These are phyloP conservation scores for Idaea straminata DNA, from an alignment of 2,888 invertebrate genomes.

Conservation along the genomic window DNA sequence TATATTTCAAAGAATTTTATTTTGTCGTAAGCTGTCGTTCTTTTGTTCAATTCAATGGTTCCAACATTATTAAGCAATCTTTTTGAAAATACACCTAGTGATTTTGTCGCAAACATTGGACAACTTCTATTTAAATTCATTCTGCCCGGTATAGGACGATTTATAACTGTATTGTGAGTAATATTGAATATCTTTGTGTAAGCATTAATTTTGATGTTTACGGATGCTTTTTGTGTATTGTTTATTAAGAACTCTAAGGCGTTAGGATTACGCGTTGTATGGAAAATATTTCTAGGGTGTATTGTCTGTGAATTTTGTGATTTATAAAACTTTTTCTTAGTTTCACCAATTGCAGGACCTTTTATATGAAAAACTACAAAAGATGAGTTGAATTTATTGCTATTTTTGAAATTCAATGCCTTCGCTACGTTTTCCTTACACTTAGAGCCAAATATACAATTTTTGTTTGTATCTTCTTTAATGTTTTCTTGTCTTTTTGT, in stretches of 20 bases:
- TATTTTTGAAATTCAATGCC: constrained; percentile 13
- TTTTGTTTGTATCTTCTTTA: constrained; percentile 32
- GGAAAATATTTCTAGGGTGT: not conserved
- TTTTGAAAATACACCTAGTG: not conserved
- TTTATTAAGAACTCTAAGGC: not conserved
- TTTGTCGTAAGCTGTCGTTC: constrained; percentile 48
- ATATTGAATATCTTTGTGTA: not conserved
- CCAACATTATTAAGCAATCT: not conserved
- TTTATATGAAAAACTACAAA: constrained; percentile 24
- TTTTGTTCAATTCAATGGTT: not conserved
- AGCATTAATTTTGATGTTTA: not conserved
- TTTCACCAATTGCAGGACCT: constrained; percentile 8
- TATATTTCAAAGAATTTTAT: constrained; percentile 69
- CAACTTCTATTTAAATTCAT: not conserved
- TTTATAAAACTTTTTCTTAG: not conserved
- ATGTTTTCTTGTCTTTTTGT: constrained; percentile 6
- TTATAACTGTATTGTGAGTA: not conserved
- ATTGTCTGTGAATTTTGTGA: not conserved
- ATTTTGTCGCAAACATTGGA: not conserved
- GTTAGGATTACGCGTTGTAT: not conserved
- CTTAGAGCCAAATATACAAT: constrained; percentile 23
- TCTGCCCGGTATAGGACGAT: not conserved
- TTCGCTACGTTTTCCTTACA: constrained; percentile 18
- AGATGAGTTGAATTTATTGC: constrained; percentile 19
- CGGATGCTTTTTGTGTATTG: not conserved